Base-by-base conservation (phyloP, 2,113 vertebrate genomes). In the Chionodraco myersi region DNA sequence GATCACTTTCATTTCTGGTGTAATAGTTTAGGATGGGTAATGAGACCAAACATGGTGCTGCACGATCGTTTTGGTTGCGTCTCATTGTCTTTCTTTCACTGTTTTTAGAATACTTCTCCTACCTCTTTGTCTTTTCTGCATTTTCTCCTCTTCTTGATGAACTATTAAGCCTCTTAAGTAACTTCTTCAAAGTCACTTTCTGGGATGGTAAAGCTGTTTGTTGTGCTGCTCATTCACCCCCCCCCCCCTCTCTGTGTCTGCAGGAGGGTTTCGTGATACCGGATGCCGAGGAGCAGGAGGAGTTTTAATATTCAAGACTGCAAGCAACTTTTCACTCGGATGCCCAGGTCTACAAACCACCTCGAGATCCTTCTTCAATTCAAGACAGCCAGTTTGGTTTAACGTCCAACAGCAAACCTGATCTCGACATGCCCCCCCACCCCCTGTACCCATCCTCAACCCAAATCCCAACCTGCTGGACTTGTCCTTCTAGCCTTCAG, bases 191-290 rank as follows among this genome's bases (percentile, higher is more conserved):
- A 41, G 36, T 41, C 5, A 41, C 36, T 41, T 7, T 41, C 5
- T 41, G 36, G 5, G 30, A 30, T 4, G 30, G 30, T 30, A 30
- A 30, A 30, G 30, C 30, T 30, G 30, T 30, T 30, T 16, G 3
- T 51, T 13, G 3, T 4, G 49, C 56, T 26, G 5, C 13, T 58
- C 6, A 1, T 61, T 41, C 4, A 21, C 12, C 44, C 7, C n/a
- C n/a, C n/a, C n/a, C n/a, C 7, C n/a, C 45, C 2, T 58, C 9
- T 76, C 2, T 76, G 2, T 80, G 3, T 56, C 44, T 89, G 57
- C 84, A 99, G 98, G 97, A 99, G 94, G 98, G 98, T 48, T 99
- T 99, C 86, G 97, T 98, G 92, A 98, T 99, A 94, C 98, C 98
- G 44, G 97, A 98, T 84, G 96, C 96, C 83, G 97, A 99, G 81